A percentile compares a stretch with the other conserved stretches of the same genome.
Evolutionary conservation across 2,888 invertebrate genomes (phyloP).

Genomic region (Seira musarum): DNA sequence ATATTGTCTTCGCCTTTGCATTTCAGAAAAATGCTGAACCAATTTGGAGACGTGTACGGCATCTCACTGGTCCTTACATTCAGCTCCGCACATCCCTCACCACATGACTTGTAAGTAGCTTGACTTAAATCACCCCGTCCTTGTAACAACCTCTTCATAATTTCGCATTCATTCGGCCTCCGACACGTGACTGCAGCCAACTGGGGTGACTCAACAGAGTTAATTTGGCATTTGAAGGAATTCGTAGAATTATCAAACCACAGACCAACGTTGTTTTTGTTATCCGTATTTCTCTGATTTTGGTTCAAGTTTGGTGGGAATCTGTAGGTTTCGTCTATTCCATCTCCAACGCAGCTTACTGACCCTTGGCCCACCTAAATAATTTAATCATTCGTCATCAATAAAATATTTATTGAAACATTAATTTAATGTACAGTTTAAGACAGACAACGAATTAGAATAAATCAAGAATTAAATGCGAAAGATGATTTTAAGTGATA

Average conservation of each 20-base stretch:
- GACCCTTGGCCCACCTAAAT: constrained; percentile 51
- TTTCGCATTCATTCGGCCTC: constrained; percentile 62
- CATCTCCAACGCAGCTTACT: constrained; percentile 58
- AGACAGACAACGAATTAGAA: too few species aligned
- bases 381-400: too few species aligned
- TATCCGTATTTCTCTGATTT: constrained; percentile 48
- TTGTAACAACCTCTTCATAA: constrained; percentile 58
- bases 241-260: constrained; percentile 54
- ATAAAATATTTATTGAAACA: too few species aligned
- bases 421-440: too few species aligned
- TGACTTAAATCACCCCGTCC: constrained; percentile 55
- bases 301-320: constrained; percentile 48
- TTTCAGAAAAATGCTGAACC: constrained; percentile 58
- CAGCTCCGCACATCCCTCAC: constrained; percentile 56
- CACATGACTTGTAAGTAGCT: constrained; percentile 38
- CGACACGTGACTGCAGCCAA: constrained; percentile 60
- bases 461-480: too few species aligned
- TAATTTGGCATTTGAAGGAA: constrained; percentile 59
- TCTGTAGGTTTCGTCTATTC: constrained; percentile 53
- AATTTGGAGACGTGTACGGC: constrained; percentile 55
- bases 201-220: constrained; percentile 46
- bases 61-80: constrained; percentile 28
- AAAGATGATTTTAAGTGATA: too few species aligned
- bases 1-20: constrained; percentile 58
- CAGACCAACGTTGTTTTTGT: constrained; percentile 55